Evolutionary conservation across 2,797 vertebrate species (phyloP), one percentile per base, ranked within the genome.

Genomic region (Sebastiscus tertius): DNA sequence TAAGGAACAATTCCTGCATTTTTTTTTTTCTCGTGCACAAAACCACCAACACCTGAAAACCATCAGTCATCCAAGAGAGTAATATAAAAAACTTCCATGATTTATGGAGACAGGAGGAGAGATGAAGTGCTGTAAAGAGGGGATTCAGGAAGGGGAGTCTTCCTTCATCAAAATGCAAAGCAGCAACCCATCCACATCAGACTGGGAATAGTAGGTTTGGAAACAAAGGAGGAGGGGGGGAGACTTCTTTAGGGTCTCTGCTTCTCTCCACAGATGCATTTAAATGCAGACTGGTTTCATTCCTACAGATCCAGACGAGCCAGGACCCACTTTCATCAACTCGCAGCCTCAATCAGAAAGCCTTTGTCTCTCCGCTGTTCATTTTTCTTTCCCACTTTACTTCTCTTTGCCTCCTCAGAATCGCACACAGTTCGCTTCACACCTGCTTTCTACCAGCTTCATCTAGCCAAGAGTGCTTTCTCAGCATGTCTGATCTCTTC

Each of bases 91-190:
- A 52, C 54, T 58, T 36, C 8, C 77, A 75, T 42, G 39, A 42
- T 42, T 42, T 42, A 73, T 64, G 52, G 73, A 74, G 71, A 78
- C 16, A 18, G 61, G 64, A 79, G 72, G 56, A 73, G 33, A 75
- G 63, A 89, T 87, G 77, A 70, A 42, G 54, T 64, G 64, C 46
- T 42, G 49, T 60, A 26, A 71, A 80, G 56, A 46, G 12, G 67
- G 36, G 65, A 87, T 65, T 79, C 10, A 6, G 55, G 36, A 76
- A 62, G 14, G 11, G 62, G 42, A 58, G 33, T 87, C 83, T 87
- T 72, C 56, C 65, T 46, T 87, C 56, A 90, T 92, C 81, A 73
- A 78, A 81, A 93, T 91, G 90, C 87, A 91, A 83, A 85, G 87
- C 76, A 75, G 72, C 76, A 73, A 52, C 33, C 9, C 80, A 46